Evolutionary conservation across 2,888 invertebrate species (phyloP), one percentile per base, ranked within the genome.

Genomic region (Apoderus coryli): DNA sequence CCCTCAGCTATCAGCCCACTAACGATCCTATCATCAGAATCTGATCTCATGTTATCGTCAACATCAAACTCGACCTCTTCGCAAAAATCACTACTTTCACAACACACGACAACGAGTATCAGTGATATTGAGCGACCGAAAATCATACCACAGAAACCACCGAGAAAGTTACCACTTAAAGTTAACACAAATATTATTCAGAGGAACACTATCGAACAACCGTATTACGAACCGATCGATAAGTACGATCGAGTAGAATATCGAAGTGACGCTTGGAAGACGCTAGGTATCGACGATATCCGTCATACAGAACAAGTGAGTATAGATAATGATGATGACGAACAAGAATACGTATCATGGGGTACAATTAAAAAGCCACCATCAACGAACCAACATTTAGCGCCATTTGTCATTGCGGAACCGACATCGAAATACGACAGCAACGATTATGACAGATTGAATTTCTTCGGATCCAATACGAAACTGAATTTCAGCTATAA

Each of bases 241-340:
- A 66, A 72, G 47, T 84, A 84, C 54, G 84, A 85, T 48, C 66
- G 72, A 48, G 71, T 85, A 14, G 80, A 81, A 60, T 68, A 76
- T 4, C 65, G 80, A 36, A 76, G 66, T 45, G 76, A 84, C 45
- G 84, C 84, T 5, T 84, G 84, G 84, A 74, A 72, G 50, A 82
- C 82, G 1, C 62, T 80, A 36, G 84, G 84, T 2, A 65, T 80
- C 11, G 72, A 74, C 48, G 73, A 76, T 29, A 69, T 80, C 6
- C 70, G 72, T 37, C 82, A 82, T 47, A 72, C 69, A 1, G 82
- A 82, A 51, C 61, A 57, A 40, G 29, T 19, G n/a, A n/a, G 19
- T 19, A n/a, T n/a, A n/a, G n/a, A n/a, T n/a, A n/a, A n/a, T n/a
- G 19, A 6, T 7, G 6, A 7, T 6, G 19, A 19, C n/a, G 19